Evolutionary conservation across 2,797 vertebrate genomes (phyloP).

Genomic region (Huso huso): DNA sequence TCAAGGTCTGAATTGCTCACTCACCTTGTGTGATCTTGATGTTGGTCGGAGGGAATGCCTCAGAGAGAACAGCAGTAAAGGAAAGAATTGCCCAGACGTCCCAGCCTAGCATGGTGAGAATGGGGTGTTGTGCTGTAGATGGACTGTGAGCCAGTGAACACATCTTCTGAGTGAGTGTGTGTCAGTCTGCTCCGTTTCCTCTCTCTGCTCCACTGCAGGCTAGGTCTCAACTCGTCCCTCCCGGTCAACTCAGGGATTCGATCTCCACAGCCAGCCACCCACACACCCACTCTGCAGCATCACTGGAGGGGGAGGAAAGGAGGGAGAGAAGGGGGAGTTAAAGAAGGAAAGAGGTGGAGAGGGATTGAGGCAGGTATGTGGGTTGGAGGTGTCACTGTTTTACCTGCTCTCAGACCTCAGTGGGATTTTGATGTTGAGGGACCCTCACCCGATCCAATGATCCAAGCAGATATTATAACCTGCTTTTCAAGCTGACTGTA

Average conservation of each 20-base stretch:
- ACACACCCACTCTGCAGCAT: no score
- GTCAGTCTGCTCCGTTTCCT: background rate
- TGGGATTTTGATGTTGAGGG: no score
- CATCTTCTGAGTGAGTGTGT: slow-evolving; percentile 11
- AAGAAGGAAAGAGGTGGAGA: background rate
- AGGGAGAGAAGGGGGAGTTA: slow-evolving; percentile 1
- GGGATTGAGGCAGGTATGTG: background rate
- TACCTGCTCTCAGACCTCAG: no score
- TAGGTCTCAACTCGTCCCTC: background rate
- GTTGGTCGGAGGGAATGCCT: slow-evolving; percentile 63
- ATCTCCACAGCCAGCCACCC: background rate
- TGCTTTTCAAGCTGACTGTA: no score
- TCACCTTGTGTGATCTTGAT: slow-evolving; percentile 72
- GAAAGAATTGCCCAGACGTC: slow-evolving; percentile 34
- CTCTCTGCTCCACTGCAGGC: slow-evolving; percentile 1
- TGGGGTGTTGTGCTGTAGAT: slow-evolving; percentile 1
- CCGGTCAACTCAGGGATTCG: background rate
- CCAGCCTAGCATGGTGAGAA: slow-evolving; percentile 33
- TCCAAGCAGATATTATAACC: no score
- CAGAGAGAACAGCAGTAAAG: slow-evolving; percentile 24
- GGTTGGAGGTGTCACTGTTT: no score
- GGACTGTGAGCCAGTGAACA: background rate
- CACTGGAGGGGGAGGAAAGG: slow-evolving; percentile 7
- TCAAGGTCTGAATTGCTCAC: slow-evolving; percentile 19
- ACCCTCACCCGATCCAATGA: no score